phyloP scores from a whole-genome alignment of 2,113 vertebrate genomes.

The Formicarius rufipectus region DNA sequence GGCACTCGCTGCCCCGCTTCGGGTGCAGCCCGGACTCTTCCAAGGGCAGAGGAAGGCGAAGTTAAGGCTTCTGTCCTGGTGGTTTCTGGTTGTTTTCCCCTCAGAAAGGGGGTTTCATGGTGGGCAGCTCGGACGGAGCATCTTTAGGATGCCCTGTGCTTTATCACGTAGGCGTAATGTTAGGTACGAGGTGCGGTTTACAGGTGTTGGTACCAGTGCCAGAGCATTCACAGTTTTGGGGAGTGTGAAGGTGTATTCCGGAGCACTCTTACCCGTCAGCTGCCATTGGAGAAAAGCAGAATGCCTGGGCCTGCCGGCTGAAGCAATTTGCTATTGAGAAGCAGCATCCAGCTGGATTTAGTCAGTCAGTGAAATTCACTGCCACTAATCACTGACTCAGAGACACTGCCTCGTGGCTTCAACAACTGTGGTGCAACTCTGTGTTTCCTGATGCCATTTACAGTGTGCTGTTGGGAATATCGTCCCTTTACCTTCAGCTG shows the following conservation, averaged over 20 bases:
- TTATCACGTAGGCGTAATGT: not conserved
- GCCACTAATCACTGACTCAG: not conserved
- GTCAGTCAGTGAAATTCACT: not conserved
- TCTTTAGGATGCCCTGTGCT: not conserved
- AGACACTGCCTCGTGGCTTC: not conserved
- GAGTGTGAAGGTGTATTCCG: not conserved
- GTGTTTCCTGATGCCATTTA: not conserved
- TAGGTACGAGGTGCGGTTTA: rapidly evolving
- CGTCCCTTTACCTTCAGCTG: not conserved
- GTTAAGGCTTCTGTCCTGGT: not conserved
- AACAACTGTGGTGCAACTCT: not conserved
- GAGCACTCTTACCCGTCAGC: rapidly evolving
- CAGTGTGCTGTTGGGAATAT: not conserved
- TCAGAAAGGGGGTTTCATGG: not conserved
- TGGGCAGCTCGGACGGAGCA: not conserved
- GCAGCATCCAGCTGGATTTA: not conserved
- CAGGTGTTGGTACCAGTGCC: not conserved
- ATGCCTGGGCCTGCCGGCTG: not conserved
- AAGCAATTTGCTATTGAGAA: not conserved
- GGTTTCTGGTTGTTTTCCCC: not conserved
- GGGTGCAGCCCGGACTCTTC: not conserved
- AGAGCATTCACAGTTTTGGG: not conserved
- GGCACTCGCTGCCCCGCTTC: not conserved
- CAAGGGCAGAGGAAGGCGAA: not conserved
- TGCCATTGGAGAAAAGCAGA: not conserved